A percentile compares a stretch with the other conserved stretches of the same genome.
Conservation (phyloP, 2,888 invertebrate genomes). For the Papilio gigon region DNA sequence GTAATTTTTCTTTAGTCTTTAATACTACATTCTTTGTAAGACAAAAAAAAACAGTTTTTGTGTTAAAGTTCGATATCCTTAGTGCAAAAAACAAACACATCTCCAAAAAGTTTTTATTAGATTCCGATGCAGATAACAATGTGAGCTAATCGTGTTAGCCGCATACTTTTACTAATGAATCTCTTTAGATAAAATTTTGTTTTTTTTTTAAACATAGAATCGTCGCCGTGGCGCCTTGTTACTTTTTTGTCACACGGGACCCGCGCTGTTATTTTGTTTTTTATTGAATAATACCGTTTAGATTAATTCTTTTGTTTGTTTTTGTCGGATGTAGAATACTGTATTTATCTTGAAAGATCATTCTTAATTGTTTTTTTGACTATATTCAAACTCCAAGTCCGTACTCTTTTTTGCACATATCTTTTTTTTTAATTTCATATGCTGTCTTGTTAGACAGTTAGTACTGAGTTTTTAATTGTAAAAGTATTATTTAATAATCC, state of each 20-base stretch:
- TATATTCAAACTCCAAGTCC: too few species aligned
- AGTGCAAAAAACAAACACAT: constrained; percentile 12
- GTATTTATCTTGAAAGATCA: too few species aligned
- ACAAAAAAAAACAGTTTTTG: constrained; percentile 10
- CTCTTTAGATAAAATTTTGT: constrained; percentile 47
- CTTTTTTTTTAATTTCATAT: too few species aligned
- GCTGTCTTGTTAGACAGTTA: too few species aligned
- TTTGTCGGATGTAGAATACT: too few species aligned
- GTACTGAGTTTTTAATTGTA: too few species aligned
- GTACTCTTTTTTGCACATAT: too few species aligned
- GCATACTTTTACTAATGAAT: constrained; percentile 49
- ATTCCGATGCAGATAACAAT: constrained; percentile 23
- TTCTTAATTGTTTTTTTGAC: too few species aligned
- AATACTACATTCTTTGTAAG: neutral
- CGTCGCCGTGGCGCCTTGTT: constrained; percentile 64
- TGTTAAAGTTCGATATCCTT: constrained; percentile 19
- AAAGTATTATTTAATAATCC: too few species aligned
- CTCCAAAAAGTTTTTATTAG: neutral
- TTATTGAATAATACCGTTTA: neutral
- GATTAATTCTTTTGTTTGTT: too few species aligned
- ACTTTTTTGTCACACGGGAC: constrained; percentile 53
- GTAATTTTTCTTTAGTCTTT: neutral
- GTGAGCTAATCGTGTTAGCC: constrained; percentile 28
- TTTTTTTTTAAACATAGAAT: constrained; percentile 62
- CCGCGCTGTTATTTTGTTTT: constrained; percentile 46